Conservation (phyloP, 1,140 invertebrate genomes). For the Camponotus floridanus region DNA sequence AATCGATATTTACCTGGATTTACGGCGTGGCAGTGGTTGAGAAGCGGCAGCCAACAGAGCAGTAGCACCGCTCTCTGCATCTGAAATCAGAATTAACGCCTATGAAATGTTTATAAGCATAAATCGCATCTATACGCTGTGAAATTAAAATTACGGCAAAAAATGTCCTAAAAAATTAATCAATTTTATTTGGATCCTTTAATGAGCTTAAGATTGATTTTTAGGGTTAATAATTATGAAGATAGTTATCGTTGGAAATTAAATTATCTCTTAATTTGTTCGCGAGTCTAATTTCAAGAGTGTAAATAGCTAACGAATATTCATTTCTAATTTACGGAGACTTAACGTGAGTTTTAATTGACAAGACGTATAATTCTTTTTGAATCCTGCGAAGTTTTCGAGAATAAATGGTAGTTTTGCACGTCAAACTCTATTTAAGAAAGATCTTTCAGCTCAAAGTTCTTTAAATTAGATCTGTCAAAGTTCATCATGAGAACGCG, state of each 20-base stretch:
- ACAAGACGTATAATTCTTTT: slow-evolving; percentile 16
- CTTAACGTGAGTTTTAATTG: slow-evolving; percentile 25
- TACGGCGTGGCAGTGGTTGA: slow-evolving; percentile 85
- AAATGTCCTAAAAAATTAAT: not conserved
- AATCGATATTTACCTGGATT: slow-evolving; percentile 83
- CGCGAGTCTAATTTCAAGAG: not conserved
- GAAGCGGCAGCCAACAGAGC: slow-evolving; percentile 85
- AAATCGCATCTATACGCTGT: not conserved
- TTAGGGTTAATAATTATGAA: not conserved
- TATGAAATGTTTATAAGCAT: slow-evolving; percentile 2
- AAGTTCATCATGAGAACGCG: not conserved
- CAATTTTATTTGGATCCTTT: no score
- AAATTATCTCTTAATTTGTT: not conserved
- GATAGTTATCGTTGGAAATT: slow-evolving; percentile 21
- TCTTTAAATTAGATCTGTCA: slow-evolving; percentile 13
- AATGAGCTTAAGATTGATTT: slow-evolving; percentile 43
- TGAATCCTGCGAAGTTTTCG: slow-evolving; percentile 1
- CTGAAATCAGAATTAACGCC: slow-evolving; percentile 77
- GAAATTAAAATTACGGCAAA: slow-evolving; percentile 1
- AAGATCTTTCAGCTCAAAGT: not conserved
- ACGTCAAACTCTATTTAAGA: not conserved
- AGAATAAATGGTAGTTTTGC: slow-evolving; percentile 20
- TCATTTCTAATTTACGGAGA: not conserved
- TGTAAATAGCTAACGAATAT: slow-evolving; percentile 22
- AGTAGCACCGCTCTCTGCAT: slow-evolving; percentile 85